phyloP scores from a whole-genome alignment of 2,888 invertebrate species.

The Steromphala cineraria region DNA sequence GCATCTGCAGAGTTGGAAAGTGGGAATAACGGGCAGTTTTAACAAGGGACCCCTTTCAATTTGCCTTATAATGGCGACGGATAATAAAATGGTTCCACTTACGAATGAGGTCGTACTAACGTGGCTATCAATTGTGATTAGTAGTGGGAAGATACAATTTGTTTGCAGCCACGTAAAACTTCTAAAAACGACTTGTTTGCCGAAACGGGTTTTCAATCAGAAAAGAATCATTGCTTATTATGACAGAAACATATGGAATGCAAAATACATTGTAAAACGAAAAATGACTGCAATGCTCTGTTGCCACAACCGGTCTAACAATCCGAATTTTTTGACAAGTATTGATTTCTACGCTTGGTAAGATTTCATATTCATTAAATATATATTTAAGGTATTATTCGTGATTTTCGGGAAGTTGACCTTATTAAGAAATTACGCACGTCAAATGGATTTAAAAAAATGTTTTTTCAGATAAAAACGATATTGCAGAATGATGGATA shows the following conservation, averaged over 20 bases:
- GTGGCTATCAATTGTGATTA: conserved; percentile 10
- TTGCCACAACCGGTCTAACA: too few relatives aligned
- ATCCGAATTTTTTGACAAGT: too few relatives aligned
- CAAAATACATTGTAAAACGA: not conserved
- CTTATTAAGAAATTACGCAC: too few relatives aligned
- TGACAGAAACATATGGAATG: not conserved
- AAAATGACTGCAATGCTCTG: too few relatives aligned
- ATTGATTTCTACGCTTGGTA: too few relatives aligned
- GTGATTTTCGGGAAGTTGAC: too few relatives aligned
- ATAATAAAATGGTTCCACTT: conserved; percentile 19
- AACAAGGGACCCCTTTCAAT: conserved; percentile 10
- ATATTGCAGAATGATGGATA: too few relatives aligned
- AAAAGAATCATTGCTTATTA: not conserved
- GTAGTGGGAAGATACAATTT: conserved; percentile 2
- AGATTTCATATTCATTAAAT: too few relatives aligned
- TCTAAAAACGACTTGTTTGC: not conserved
- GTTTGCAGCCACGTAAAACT: conserved; percentile 4
- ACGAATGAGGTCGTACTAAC: conserved; percentile 12
- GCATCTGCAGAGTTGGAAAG: not conserved
- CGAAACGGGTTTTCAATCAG: not conserved
- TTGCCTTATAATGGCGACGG: conserved; percentile 15
- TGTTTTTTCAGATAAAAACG: too few relatives aligned
- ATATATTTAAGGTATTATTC: too few relatives aligned
- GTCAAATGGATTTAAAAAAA: too few relatives aligned
- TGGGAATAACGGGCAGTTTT: conserved; percentile 3